Percentiles rank a stretch among this genome's conserved stretches.
phyloP scores from a whole-genome alignment of 2,888 invertebrate genomes.

The Stenolophus ochropezus region DNA sequence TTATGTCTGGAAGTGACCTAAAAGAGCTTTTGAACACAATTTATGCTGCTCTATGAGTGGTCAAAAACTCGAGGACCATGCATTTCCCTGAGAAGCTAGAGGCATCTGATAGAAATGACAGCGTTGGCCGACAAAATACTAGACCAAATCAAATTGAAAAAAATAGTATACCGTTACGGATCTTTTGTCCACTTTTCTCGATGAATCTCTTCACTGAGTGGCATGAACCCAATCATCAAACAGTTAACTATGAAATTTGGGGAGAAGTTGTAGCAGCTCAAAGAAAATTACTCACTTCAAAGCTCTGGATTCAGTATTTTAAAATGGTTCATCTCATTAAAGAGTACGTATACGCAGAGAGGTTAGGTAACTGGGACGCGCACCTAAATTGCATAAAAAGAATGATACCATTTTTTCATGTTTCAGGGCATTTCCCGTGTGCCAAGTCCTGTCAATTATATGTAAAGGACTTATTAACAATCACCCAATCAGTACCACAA shows the following conservation, averaged over 20 bases:
- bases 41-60: constrained; percentile 60
- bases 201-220: not conserved
- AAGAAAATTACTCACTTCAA: too few relatives aligned
- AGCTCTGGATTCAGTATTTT: constrained; percentile 65
- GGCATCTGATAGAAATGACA: constrained; percentile 55
- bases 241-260: too few relatives aligned
- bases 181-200: not conserved
- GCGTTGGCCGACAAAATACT: constrained; percentile 1
- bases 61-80: constrained; percentile 62
- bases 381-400: constrained; percentile 35
- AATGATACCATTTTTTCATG: constrained; percentile 56
- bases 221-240: not conserved
- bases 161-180: constrained; percentile 46
- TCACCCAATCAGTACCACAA: too few relatives aligned
- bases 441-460: too few relatives aligned
- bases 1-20: constrained; percentile 65
- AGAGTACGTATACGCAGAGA: not conserved
- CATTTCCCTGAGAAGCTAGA: constrained; percentile 63
- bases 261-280: too few relatives aligned
- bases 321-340: constrained; percentile 62
- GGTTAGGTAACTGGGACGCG: not conserved
- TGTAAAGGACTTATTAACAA: too few relatives aligned
- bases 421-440: too few relatives aligned
- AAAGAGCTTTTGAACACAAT: constrained; percentile 61
- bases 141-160: constrained; percentile 50